These are phyloP conservation scores for Poicephalus gulielmi DNA, from an alignment of 2,113 vertebrate species.

Conservation along the genomic window DNA sequence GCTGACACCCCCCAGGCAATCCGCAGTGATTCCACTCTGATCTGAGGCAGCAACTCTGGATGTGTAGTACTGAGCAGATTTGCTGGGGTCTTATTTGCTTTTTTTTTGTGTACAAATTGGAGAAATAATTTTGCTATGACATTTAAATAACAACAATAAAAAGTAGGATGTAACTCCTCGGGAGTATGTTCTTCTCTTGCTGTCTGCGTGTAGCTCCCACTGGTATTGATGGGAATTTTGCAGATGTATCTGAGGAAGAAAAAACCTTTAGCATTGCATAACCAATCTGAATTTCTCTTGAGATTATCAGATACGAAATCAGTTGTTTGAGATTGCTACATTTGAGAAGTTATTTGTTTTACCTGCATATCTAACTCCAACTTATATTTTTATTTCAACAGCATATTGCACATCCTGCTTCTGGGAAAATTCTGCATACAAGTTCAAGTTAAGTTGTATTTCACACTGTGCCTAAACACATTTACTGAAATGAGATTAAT, in stretches of 20 bases:
- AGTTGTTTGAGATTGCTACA: constrained; percentile 10
- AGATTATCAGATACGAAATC: not conserved
- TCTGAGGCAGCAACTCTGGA: not conserved
- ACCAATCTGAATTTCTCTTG: constrained; percentile 28
- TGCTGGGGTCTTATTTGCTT: not conserved
- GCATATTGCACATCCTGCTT: not conserved
- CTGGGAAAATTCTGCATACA: not conserved
- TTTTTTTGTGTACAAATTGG: not conserved
- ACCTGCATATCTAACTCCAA: constrained; percentile 30
- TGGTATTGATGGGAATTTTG: not conserved
- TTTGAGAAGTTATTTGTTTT: constrained; percentile 47
- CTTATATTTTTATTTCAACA: constrained; percentile 29
- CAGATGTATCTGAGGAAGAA: constrained; percentile 27
- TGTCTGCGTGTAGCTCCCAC: not conserved
- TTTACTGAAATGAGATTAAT: constrained; percentile 69
- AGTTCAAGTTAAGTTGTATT: constrained; percentile 1
- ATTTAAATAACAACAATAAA: constrained; percentile 50
- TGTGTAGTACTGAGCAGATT: not conserved
- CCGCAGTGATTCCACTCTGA: not conserved
- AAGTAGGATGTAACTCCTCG: not conserved
- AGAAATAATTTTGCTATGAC: constrained; percentile 52
- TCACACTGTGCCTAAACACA: constrained; percentile 58
- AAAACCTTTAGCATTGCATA: constrained; percentile 48
- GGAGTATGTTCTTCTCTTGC: not conserved
- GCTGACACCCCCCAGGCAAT: constrained; percentile 67